Conservation (phyloP, 2,113 vertebrate species). For the Heptranchias perlo region DNA sequence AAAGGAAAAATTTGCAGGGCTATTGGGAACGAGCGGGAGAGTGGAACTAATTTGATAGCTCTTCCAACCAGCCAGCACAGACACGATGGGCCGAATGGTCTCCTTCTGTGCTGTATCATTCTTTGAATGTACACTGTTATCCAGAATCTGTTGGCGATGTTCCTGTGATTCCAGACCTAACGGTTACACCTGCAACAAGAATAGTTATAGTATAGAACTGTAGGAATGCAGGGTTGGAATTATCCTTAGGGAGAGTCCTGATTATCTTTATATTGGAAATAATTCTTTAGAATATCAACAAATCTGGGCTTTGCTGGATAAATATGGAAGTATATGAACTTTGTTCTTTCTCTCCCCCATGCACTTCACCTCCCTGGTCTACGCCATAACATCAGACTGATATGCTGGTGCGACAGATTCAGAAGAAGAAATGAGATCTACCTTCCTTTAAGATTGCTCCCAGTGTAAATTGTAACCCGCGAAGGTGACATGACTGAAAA, state of each 20-base stretch:
- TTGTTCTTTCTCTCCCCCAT: background rate
- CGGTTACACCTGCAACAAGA: background rate
- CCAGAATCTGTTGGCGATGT: background rate
- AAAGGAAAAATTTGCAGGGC: background rate
- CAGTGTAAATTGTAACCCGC: background rate
- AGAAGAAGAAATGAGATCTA: conserved; percentile 62
- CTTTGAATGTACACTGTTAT: background rate
- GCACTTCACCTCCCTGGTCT: background rate
- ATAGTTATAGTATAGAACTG: background rate
- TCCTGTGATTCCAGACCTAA: background rate
- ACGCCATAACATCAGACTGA: conserved; percentile 54
- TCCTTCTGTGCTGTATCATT: background rate
- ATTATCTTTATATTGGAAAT: background rate
- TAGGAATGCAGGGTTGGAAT: background rate
- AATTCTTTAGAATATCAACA: background rate
- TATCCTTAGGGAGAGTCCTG: background rate
- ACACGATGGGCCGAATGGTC: background rate
- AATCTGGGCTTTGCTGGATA: background rate
- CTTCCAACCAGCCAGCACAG: background rate
- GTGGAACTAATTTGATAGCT: background rate
- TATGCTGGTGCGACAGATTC: conserved; percentile 61
- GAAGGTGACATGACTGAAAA: background rate
- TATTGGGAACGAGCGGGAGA: background rate
- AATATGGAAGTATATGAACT: background rate
- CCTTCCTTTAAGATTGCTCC: background rate